Conservation (phyloP, 2,888 invertebrate genomes). For the Tigriopus californicus region DNA sequence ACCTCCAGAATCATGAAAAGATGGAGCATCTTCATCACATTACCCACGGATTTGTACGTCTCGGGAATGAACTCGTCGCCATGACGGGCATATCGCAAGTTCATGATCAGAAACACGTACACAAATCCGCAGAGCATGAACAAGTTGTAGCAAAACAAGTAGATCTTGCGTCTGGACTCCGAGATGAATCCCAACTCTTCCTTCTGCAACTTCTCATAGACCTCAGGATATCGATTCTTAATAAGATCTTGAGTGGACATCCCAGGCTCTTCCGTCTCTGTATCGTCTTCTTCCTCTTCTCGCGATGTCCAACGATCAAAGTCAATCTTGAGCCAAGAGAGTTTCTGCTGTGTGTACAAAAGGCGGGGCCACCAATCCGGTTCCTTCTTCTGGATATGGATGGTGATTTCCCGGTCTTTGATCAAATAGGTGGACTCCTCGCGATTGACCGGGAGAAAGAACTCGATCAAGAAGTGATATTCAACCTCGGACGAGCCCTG, state of each 20-base stretch:
- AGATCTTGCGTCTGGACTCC: conserved; percentile 55
- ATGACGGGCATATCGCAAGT: conserved; percentile 45
- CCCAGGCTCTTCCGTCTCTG: conserved; percentile 38
- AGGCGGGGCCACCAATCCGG: conserved; percentile 66
- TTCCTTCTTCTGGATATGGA: conserved; percentile 46
- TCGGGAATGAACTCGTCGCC: conserved; percentile 9
- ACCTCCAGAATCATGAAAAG: conserved; percentile 66
- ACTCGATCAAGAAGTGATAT: conserved; percentile 27
- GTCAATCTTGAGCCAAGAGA: conserved; percentile 79
- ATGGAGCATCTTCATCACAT: conserved; percentile 35
- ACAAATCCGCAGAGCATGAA: conserved; percentile 70
- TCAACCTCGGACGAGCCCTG: conserved; percentile 24
- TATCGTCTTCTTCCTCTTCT: conserved; percentile 48
- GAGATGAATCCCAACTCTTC: conserved; percentile 23
- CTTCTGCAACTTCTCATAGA: conserved; percentile 26
- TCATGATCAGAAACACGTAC: conserved; percentile 52
- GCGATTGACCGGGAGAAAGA: conserved; percentile 26
- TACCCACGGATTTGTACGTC: conserved; percentile 1
- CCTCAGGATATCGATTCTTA: conserved; percentile 52
- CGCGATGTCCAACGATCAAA: conserved; percentile 74
- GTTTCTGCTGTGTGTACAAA: conserved; percentile 57
- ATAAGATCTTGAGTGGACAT: conserved; percentile 25
- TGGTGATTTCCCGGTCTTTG: conserved; percentile 54
- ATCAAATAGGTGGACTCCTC: conserved; percentile 28
- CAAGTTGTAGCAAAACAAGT: conserved; percentile 68